phyloP scores from a whole-genome alignment of 1,140 invertebrate species.

The Phenacoccus solenopsis region DNA sequence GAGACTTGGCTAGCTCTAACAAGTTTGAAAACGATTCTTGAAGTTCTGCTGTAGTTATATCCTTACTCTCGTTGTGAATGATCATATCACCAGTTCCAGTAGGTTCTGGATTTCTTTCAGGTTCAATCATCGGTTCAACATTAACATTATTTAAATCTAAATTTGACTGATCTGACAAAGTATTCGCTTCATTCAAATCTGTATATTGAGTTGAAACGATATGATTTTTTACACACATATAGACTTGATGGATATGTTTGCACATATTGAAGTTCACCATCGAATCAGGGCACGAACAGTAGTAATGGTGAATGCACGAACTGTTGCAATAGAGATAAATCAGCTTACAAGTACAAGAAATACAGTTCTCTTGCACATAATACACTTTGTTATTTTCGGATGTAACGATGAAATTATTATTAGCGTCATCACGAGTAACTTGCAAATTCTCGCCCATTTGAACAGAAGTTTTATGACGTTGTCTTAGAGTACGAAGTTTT shows the following conservation, averaged over 20 bases:
- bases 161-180: no score
- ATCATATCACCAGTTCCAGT: no score
- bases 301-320: not conserved
- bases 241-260: constrained; percentile 18
- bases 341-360: not conserved
- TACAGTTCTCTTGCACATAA: not conserved
- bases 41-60: no score
- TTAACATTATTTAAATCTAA: no score
- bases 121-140: no score
- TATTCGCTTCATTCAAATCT: no score
- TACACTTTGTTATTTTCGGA: not conserved
- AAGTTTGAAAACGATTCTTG: no score
- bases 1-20: no score
- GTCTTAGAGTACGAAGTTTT: not conserved
- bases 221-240: not conserved
- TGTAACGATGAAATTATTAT: not conserved
- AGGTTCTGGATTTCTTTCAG: no score
- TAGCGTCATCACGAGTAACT: not conserved
- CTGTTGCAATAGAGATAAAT: not conserved
- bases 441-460: not conserved
- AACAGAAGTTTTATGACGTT: not conserved
- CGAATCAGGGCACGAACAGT: constrained; percentile 7
- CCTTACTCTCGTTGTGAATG: no score
- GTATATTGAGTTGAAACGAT: no score
- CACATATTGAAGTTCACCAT: constrained; percentile 18